These are phyloP conservation scores for Festucalex cinctus DNA, from an alignment of 2,113 vertebrate genomes.

Conservation along the genomic window DNA sequence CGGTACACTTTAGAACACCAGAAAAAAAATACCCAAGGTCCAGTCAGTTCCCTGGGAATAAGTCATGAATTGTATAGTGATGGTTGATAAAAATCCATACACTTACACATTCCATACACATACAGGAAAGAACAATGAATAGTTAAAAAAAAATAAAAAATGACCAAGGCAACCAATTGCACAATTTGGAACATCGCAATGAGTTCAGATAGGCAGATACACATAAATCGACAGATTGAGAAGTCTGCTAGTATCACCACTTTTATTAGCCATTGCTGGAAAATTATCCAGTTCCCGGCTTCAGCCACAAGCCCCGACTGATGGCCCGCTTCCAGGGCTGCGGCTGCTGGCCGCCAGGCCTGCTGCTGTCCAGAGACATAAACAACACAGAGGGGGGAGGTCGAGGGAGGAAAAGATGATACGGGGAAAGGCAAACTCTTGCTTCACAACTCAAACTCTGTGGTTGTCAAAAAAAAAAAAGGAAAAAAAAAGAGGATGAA, in stretches of 20 bases:
- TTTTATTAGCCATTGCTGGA: conserved; percentile 13
- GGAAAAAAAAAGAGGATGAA: no score
- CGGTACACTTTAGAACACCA: conserved; percentile 45
- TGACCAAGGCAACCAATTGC: not conserved
- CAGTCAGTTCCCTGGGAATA: conserved; percentile 37
- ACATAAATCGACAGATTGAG: conserved; percentile 12
- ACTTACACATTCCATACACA: no score
- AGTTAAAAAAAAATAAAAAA: conserved; percentile 19
- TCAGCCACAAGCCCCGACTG: conserved; percentile 31
- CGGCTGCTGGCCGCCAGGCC: conserved; percentile 28
- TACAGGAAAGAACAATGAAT: conserved; percentile 15
- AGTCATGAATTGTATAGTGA: conserved; percentile 27
- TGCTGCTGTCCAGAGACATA: conserved; percentile 42
- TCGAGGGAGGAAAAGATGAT: conserved; percentile 21
- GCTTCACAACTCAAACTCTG: conserved; percentile 29
- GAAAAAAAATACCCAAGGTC: conserved; percentile 39
- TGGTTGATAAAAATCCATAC: conserved; percentile 36
- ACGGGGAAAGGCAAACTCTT: conserved; percentile 32
- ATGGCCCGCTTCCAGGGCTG: conserved; percentile 22
- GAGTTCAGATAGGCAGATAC: not conserved
- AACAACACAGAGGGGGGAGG: conserved; percentile 5
- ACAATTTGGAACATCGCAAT: not conserved
- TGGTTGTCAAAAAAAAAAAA: not conserved
- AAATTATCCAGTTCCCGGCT: conserved; percentile 16
- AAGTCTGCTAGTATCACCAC: conserved; percentile 12